phyloP scores from a whole-genome alignment of 2,797 vertebrate species.

The Anguilla megastoma region DNA sequence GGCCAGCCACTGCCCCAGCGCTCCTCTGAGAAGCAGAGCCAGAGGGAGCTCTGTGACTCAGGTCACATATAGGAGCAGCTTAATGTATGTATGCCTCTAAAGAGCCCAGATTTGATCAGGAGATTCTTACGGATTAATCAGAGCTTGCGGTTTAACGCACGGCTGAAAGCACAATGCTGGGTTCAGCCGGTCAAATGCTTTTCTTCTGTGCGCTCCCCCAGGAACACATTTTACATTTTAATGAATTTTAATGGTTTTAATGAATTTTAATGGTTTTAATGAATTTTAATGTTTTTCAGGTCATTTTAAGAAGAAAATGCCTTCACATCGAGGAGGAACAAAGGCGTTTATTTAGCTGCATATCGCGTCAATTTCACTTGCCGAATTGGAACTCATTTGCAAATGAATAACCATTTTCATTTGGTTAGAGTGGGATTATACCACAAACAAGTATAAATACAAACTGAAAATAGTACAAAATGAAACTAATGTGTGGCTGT shows the following conservation, averaged over 20 bases:
- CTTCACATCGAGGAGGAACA: background rate
- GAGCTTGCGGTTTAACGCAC: background rate
- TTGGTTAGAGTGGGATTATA: background rate
- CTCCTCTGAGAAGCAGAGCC: conserved; percentile 41
- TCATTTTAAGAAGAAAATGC: background rate
- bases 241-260: background rate
- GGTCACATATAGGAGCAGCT: conserved; percentile 51
- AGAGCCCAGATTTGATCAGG: background rate
- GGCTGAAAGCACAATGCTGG: conserved; percentile 1
- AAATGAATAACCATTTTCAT: background rate
- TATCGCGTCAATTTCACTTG: background rate
- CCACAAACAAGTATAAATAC: background rate
- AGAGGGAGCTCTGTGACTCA: conserved; percentile 51
- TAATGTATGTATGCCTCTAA: conserved; percentile 47
- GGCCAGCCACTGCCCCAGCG: conserved; percentile 43
- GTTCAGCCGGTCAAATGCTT: conserved; percentile 4
- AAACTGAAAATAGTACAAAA: background rate
- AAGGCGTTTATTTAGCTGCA: background rate
- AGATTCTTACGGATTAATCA: conserved; percentile 21
- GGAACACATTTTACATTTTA: background rate
- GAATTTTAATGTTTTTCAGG: background rate
- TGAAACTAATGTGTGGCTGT: background rate
- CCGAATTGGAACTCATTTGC: background rate
- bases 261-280: background rate
- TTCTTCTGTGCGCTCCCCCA: background rate